phyloP scores from a whole-genome alignment of 2,888 invertebrate species.

The Pyralis farinalis region DNA sequence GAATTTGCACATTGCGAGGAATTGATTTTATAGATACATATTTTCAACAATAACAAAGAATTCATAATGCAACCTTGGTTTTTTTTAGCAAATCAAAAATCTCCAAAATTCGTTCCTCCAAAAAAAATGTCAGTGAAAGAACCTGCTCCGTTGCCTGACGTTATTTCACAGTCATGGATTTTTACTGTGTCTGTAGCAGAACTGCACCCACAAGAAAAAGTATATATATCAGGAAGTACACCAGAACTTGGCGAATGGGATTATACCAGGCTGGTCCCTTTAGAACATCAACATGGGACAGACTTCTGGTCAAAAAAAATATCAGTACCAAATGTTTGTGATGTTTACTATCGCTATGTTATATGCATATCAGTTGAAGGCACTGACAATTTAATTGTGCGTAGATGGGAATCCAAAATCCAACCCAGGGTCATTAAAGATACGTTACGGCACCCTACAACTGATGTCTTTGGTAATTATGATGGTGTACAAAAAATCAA shows the following conservation, averaged over 20 bases:
- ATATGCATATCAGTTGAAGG: conserved; percentile 85
- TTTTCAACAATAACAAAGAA: too few relatives aligned
- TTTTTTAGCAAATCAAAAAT: conserved; percentile 79
- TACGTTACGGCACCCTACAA: conserved; percentile 59
- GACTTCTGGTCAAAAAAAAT: conserved; percentile 84
- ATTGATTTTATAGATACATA: too few relatives aligned
- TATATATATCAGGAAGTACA: conserved; percentile 87
- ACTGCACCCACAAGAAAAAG: conserved; percentile 81
- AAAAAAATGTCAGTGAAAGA: conserved; percentile 47
- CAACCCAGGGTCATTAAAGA: conserved; percentile 82
- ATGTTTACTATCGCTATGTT: conserved; percentile 88
- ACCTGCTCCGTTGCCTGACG: conserved; percentile 33
- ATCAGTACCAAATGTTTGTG: conserved; percentile 84
- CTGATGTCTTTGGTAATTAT: conserved; percentile 85
- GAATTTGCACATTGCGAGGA: too few relatives aligned
- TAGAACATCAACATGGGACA: conserved; percentile 66
- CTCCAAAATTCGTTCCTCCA: conserved; percentile 31
- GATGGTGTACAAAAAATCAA: conserved; percentile 81
- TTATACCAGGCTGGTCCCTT: conserved; percentile 77
- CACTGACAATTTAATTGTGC: conserved; percentile 81
- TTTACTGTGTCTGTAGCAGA: conserved; percentile 75
- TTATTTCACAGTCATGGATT: conserved; percentile 52
- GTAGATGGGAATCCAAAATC: conserved; percentile 91
- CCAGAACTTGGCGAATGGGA: conserved; percentile 87
- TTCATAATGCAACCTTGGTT: conserved; percentile 84